Base-by-base conservation (phyloP, 2,888 invertebrate species). In the Lamproptera curius region DNA sequence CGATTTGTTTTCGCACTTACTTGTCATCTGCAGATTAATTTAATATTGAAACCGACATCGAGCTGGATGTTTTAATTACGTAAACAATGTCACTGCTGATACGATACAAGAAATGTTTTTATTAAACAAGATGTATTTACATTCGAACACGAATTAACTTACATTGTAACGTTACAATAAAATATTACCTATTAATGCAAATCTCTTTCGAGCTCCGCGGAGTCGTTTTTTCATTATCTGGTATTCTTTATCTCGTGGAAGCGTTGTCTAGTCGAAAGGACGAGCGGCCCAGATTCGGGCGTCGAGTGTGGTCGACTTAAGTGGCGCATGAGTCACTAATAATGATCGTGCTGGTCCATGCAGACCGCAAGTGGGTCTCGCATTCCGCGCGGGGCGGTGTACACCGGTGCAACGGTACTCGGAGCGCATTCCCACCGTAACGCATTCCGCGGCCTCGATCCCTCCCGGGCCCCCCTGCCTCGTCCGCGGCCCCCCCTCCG, bases 381-480 rank as follows among this genome's bases (percentile, higher is more conserved):
- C 85, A 86, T 85, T 84, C 87, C 85, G 65, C 63, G 62, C 62
- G 65, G 62, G 58, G 69, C 65, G 67, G 63, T 59, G 69, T 65
- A 65, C 70, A 67, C 67, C 70, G 72, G 65, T 72, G 61, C 80
- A 87, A 86, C 87, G 87, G 87, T 86, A 87, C 85, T 83, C 73
- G 62, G 70, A 73, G 77, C 81, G 76, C 85, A 82, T 85, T 84
- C 83, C 79, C 83, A 84, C 79, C 78, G 73, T 70, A 68, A 75
- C 77, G 76, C 80, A 83, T 82, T 80, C 81, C 84, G 75, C 71
- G 65, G 70, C 61, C 61, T 63, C 55, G 51, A 40, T 60, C 56
- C 61, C 55, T 59, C 57, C 68, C 57, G 55, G 56, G 67, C 61
- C 67, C 64, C 63, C 62, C 70, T 75, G 73, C 67, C 69, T 69